These are phyloP conservation scores for Tetragonula clypearis DNA, from an alignment of 1,140 invertebrate genomes.

Conservation along the genomic window DNA sequence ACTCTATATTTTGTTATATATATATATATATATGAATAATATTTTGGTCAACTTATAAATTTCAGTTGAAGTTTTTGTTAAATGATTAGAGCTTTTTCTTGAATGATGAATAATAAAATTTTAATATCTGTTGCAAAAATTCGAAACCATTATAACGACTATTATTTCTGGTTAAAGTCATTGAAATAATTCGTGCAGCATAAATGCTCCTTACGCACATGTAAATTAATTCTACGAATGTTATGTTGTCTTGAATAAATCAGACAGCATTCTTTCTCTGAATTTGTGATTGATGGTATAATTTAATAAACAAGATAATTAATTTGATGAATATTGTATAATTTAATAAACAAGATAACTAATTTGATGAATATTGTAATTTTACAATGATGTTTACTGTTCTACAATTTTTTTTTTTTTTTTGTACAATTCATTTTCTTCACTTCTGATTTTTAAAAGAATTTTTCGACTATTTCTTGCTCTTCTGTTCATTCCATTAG, in stretches of 20 bases:
- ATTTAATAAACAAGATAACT: background rate
- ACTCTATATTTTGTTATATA: too few relatives aligned
- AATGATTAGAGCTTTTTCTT: too few relatives aligned
- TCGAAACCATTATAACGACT: background rate
- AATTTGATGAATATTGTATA: background rate
- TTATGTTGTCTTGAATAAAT: slow-evolving; percentile 41
- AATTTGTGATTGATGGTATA: slow-evolving; percentile 15
- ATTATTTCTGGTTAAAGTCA: slow-evolving; percentile 30
- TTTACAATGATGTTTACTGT: too few relatives aligned
- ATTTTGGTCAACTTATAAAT: too few relatives aligned
- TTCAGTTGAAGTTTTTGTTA: too few relatives aligned
- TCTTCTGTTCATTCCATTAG: background rate
- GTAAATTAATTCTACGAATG: slow-evolving; percentile 54
- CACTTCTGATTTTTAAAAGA: background rate
- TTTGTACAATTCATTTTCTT: background rate
- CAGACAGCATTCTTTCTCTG: slow-evolving; percentile 47
- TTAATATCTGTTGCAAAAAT: background rate
- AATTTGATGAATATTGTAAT: background rate
- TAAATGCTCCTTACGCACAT: slow-evolving; percentile 52
- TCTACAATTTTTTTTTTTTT: too few relatives aligned
- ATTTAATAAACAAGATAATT: background rate
- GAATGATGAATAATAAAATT: too few relatives aligned
- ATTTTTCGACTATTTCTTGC: background rate
- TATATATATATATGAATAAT: too few relatives aligned
- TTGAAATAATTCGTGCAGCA: slow-evolving; percentile 41